Conservation (phyloP, 2,113 vertebrate genomes). For the Anolis carolinensis region DNA sequence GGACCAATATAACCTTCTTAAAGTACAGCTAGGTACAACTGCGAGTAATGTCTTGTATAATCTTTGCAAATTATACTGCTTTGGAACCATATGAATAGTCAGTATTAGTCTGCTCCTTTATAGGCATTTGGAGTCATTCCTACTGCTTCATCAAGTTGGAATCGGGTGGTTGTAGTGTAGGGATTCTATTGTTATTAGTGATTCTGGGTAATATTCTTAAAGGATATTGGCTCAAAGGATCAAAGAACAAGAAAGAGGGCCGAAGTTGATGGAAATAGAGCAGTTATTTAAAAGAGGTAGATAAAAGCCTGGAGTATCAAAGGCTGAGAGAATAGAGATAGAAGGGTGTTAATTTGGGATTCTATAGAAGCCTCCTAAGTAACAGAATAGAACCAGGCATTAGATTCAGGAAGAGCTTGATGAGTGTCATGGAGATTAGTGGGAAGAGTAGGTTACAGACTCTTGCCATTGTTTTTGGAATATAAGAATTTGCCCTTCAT, state of each 20-base stretch:
- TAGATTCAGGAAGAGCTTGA: neutral
- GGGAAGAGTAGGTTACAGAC: neutral
- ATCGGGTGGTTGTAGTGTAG: neutral
- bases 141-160: neutral
- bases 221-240: neutral
- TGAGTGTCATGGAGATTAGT: neutral
- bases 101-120: neutral
- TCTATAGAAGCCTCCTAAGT: neutral
- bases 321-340: neutral
- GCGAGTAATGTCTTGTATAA: no score
- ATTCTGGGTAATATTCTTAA: neutral
- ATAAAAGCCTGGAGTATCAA: neutral
- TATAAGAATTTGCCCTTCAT: neutral
- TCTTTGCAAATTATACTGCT: neutral
- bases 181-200: neutral
- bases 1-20: slow-evolving; percentile 97
- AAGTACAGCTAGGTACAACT: slow-evolving; percentile 89
- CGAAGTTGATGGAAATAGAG: neutral
- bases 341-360: neutral
- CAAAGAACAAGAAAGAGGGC: neutral
- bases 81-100: neutral
- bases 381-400: neutral
- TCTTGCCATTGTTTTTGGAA: neutral
- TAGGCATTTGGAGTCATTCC: neutral
- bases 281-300: neutral